Evolutionary conservation across 2,113 vertebrate genomes (phyloP).

Genomic region (Dicaeum eximium): DNA sequence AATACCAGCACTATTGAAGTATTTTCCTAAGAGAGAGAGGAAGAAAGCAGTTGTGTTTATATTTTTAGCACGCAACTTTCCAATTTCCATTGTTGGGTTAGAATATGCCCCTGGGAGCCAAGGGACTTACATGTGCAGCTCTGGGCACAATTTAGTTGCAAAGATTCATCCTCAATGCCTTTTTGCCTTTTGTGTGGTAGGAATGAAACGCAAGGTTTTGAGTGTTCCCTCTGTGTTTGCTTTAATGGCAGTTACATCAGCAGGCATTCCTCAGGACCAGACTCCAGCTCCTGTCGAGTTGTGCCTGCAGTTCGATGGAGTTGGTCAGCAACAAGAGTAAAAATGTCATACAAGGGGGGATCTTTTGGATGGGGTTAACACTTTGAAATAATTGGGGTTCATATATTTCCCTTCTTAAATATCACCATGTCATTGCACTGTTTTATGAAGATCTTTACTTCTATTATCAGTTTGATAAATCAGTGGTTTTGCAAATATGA

Average conservation of each 20-base stretch:
- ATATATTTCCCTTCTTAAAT: not conserved
- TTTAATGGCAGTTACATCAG: not conserved
- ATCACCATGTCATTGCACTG: not conserved
- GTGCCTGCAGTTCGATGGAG: not conserved
- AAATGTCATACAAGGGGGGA: not conserved
- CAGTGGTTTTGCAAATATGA: not conserved
- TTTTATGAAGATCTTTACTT: not conserved
- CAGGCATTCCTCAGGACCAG: not conserved
- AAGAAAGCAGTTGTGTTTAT: not conserved
- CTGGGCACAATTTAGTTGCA: not conserved
- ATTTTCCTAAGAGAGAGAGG: not conserved
- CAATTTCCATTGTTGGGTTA: not conserved
- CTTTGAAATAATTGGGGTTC: not conserved
- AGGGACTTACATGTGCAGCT: not conserved
- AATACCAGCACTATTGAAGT: not conserved
- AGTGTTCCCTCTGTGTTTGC: not conserved
- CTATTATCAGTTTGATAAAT: not conserved
- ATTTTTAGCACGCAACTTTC: constrained; percentile 3
- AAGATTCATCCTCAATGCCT: not conserved
- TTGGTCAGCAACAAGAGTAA: not conserved
- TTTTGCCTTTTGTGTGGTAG: not conserved
- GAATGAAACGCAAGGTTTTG: not conserved
- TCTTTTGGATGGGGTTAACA: not conserved
- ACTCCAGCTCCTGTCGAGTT: not conserved
- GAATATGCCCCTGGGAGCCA: not conserved